Conservation (phyloP, 2,888 invertebrate species). For the Lacanobia oleracea region DNA sequence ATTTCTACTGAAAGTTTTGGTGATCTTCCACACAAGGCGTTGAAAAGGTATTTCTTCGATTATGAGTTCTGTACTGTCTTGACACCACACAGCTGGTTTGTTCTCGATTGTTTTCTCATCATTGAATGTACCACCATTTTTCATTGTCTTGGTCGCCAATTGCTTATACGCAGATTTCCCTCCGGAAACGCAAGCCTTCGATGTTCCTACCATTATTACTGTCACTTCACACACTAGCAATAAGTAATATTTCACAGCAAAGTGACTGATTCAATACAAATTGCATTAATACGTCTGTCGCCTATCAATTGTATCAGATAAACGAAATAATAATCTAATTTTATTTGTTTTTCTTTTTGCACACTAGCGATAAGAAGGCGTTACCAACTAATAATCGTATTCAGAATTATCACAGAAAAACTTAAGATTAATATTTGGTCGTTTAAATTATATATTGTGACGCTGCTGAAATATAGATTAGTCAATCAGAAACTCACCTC, state of each 20-base stretch:
- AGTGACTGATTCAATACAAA: conserved; percentile 33
- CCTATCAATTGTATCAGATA: conserved; percentile 48
- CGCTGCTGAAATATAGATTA: background rate
- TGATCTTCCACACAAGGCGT: background rate
- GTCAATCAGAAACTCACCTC: conserved; percentile 76
- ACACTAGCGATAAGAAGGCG: conserved; percentile 20
- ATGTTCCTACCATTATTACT: background rate
- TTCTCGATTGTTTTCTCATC: too few relatives aligned
- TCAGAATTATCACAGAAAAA: conserved; percentile 1
- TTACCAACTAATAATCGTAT: conserved; percentile 11
- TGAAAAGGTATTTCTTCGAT: background rate
- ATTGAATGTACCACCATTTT: background rate
- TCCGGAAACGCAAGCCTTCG: background rate
- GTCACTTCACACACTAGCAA: background rate
- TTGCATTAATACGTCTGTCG: conserved; percentile 21
- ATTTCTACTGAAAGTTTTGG: too few relatives aligned
- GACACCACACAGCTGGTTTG: too few relatives aligned
- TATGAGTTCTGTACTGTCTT: background rate
- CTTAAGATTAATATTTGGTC: background rate
- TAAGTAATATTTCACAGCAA: background rate
- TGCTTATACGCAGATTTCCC: conserved; percentile 1
- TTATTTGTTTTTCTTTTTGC: conserved; percentile 41
- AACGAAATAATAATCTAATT: conserved; percentile 42
- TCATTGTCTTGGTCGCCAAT: background rate
- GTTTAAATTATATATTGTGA: background rate